phyloP scores from a whole-genome alignment of 2,113 vertebrate species.

The Pogonocichla stellata region DNA sequence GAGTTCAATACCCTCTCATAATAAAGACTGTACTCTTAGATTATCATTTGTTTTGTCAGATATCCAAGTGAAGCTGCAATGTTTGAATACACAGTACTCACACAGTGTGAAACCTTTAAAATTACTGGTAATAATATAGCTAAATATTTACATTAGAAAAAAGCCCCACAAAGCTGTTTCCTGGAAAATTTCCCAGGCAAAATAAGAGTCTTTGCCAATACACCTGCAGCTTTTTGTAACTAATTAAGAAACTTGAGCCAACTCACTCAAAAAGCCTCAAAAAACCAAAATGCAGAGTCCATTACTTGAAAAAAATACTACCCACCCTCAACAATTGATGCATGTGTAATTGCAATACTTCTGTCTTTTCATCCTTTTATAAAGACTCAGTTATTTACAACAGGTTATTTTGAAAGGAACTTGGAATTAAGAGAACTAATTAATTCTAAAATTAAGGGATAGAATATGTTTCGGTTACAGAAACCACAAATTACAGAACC shows the following conservation, averaged over 20 bases:
- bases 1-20: neutral
- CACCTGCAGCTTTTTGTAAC: constrained; percentile 75
- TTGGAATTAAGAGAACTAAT: neutral
- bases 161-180: neutral
- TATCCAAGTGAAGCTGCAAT: constrained; percentile 21
- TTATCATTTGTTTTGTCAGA: constrained; percentile 57
- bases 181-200: constrained; percentile 66
- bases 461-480: neutral
- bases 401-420: constrained; percentile 34
- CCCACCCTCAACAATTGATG: neutral
- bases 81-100: constrained; percentile 29
- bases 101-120: constrained; percentile 29
- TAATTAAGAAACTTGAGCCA: constrained; percentile 73
- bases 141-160: constrained; percentile 71
- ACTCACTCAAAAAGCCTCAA: constrained; percentile 48
- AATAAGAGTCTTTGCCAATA: constrained; percentile 55
- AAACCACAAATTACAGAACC: neutral
- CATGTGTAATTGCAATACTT: constrained; percentile 40
- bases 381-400: constrained; percentile 39
- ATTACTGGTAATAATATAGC: constrained; percentile 36
- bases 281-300: constrained; percentile 45
- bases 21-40: constrained; percentile 29
- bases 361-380: constrained; percentile 12
- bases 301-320: constrained; percentile 39
- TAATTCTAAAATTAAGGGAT: neutral